A percentile compares a stretch with the other conserved stretches of the same genome.
Evolutionary conservation across 2,888 invertebrate genomes (phyloP).

Genomic region (Octonoba sinensis): DNA sequence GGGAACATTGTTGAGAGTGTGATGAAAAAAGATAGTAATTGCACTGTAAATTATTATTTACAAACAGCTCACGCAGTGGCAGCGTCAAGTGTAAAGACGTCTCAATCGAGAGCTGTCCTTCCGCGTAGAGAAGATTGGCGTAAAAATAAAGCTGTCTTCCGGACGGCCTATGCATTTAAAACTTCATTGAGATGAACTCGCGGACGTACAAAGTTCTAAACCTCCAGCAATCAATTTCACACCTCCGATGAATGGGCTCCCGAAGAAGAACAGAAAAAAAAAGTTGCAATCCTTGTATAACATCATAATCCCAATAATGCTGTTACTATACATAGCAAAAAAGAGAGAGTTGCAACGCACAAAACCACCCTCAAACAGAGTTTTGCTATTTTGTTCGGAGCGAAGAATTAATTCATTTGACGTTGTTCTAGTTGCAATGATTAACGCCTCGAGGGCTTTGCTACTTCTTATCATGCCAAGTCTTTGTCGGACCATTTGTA

Average conservation of each 20-base stretch:
- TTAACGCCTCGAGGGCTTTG: constrained; percentile 38
- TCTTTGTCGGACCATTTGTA: constrained; percentile 56
- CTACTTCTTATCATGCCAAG: constrained; percentile 19
- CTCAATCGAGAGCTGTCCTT: too few species aligned
- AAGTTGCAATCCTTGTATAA: constrained; percentile 17
- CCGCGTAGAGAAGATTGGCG: too few species aligned
- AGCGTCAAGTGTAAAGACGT: too few species aligned
- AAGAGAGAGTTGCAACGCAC: constrained; percentile 23
- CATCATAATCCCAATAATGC: constrained; percentile 45
- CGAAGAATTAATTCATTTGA: constrained; percentile 49
- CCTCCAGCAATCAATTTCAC: constrained; percentile 49
- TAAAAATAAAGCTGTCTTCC: too few species aligned
- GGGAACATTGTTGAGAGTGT: too few species aligned
- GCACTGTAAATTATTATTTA: too few species aligned
- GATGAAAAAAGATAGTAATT: too few species aligned
- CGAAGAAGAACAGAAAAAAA: constrained; percentile 6
- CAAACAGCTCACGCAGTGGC: too few species aligned
- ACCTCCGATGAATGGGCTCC: constrained; percentile 23
- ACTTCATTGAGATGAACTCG: too few species aligned
- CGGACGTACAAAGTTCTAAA: constrained; percentile 6
- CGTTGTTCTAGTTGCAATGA: constrained; percentile 52
- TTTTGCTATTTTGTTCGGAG: constrained; percentile 30
- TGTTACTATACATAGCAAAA: constrained; percentile 18
- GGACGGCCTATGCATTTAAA: too few species aligned
- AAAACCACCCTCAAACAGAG: constrained; percentile 32